Evolutionary conservation across 2,888 invertebrate species (phyloP), one percentile per base, ranked within the genome.

Genomic region (Ditylenchus weischeri): DNA sequence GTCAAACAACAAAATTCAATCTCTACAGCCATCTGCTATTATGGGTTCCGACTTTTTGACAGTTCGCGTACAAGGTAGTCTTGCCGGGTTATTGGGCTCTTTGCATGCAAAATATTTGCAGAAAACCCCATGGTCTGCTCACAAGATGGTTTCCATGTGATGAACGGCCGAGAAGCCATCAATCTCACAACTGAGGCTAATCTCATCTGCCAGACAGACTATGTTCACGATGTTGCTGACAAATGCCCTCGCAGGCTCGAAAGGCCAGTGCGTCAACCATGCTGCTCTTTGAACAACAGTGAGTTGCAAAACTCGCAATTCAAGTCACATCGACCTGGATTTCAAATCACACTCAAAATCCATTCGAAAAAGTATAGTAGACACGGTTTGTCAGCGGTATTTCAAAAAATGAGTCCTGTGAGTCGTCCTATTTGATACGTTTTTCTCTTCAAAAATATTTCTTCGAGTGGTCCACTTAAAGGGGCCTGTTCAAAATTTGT

Each of bases 1-100:
- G 74, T 91, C 92, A 50, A 90, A 91, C 84, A 93, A 93, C 84
- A 76, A 78, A 63, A 78, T 83, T 48, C 65, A 77, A 59, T 73
- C 71, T 18, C 71, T 82, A 13, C 76, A 78, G 62, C 64, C 71
- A n/a, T 74, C 74, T 23, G 73, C 80, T 43, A 69, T 83, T 54
- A 75, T 76, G 65, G 80, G 79, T 50, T 69, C 77, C 43, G 78
- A 78, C 57, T 78, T 79, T 67, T 72, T 80, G 57, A 78, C 79
- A 15, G 77, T 80, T 38, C 66, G 81, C 21, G 77, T 83, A 19
- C 80, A 79, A 70, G 81, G 81, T 81, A n/a, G n/a, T n/a, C n/a
- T n/a, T n/a, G n/a, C n/a, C n/a, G n/a, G n/a, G n/a, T n/a, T n/a
- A n/a, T n/a, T n/a, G n/a, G n/a, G n/a, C n/a, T n/a, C n/a, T n/a